phyloP scores from a whole-genome alignment of 2,113 vertebrate species.

The Nymphicus hollandicus region DNA sequence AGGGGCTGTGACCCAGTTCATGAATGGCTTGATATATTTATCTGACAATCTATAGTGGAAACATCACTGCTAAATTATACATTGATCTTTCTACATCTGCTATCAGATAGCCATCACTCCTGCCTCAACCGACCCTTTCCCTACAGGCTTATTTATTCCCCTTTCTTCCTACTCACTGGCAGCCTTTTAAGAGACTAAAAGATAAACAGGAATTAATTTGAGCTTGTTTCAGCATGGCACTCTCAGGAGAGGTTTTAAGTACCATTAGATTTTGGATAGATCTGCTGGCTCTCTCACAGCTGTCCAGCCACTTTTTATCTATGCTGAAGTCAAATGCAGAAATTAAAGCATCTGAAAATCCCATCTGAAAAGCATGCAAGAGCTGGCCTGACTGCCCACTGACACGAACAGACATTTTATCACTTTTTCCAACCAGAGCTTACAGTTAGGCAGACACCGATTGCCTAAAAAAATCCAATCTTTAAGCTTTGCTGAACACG shows the following conservation, averaged over 20 bases:
- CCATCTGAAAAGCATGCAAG: background rate
- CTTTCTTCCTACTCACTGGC: background rate
- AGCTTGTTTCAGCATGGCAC: background rate
- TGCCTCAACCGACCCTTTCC: background rate
- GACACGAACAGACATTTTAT: background rate
- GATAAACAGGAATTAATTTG: background rate
- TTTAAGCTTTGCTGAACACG: background rate
- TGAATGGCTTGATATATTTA: background rate
- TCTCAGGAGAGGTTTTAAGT: background rate
- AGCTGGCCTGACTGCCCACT: background rate
- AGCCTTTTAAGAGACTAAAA: background rate
- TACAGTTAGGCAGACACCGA: background rate
- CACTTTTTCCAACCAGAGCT: background rate
- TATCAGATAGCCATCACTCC: background rate
- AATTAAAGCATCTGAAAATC: background rate
- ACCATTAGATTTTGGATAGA: background rate
- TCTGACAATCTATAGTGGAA: background rate
- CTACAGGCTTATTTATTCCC: background rate
- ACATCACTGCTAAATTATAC: background rate
- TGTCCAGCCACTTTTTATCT: background rate
- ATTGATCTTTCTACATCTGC: background rate
- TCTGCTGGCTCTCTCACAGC: background rate
- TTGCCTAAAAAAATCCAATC: background rate
- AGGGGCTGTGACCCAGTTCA: background rate
- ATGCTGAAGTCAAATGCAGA: background rate